These are phyloP conservation scores for Elmis aenea DNA, from an alignment of 2,888 invertebrate species.

Conservation along the genomic window DNA sequence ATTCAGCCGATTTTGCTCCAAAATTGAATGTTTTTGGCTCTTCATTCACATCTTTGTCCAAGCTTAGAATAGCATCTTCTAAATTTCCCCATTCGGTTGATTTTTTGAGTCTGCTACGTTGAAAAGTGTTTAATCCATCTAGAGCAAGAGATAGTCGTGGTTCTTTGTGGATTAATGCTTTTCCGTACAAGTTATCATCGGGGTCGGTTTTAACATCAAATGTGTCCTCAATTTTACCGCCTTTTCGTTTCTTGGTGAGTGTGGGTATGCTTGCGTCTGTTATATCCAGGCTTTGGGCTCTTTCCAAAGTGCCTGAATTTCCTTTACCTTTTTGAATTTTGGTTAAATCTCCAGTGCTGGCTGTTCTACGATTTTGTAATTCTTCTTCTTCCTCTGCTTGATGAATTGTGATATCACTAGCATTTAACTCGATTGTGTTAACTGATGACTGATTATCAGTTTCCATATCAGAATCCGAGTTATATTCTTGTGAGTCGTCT, in stretches of 20 bases:
- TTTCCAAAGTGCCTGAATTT: constrained; percentile 58
- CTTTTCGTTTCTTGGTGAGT: constrained; percentile 59
- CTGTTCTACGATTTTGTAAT: constrained; percentile 65
- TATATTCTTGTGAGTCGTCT: constrained; percentile 33
- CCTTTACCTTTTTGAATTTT: constrained; percentile 55
- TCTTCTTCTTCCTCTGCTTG: constrained; percentile 59
- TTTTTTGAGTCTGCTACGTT: constrained; percentile 64
- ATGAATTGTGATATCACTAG: constrained; percentile 70
- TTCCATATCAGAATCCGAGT: constrained; percentile 52
- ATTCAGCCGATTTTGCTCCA: constrained; percentile 33
- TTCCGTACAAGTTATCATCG: constrained; percentile 43
- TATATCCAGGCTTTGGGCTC: constrained; percentile 77
- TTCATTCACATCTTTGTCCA: constrained; percentile 31
- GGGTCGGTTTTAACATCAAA: constrained; percentile 41
- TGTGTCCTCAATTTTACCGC: constrained; percentile 43
- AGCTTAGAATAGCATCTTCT: constrained; percentile 67
- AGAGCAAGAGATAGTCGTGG: constrained; percentile 56
- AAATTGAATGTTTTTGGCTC: background rate
- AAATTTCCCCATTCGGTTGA: constrained; percentile 72
- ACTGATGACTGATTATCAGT: constrained; percentile 45
- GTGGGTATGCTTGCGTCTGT: constrained; percentile 49
- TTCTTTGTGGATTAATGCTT: constrained; percentile 53
- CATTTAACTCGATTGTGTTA: constrained; percentile 68
- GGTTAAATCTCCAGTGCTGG: constrained; percentile 74
- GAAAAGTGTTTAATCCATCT: constrained; percentile 64